Evolutionary conservation across 2,888 invertebrate genomes (phyloP).

Genomic region (Osedax fenrisi): DNA sequence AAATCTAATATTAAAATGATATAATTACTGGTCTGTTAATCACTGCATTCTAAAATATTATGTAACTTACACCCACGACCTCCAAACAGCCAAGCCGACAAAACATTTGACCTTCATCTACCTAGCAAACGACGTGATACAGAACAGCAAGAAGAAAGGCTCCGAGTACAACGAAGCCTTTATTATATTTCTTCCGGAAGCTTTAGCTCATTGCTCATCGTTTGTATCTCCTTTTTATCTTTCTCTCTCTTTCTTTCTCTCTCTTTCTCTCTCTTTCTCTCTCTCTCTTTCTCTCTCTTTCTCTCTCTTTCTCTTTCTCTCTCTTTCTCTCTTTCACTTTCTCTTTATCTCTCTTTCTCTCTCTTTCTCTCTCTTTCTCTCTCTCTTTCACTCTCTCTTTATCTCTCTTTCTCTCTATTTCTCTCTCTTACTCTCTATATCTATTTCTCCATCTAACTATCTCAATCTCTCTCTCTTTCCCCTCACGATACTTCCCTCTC

Average conservation of each 20-base stretch:
- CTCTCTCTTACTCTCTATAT: no score
- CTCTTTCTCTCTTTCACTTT: no score
- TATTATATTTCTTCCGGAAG: slow-evolving; percentile 65
- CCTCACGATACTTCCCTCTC: neutral
- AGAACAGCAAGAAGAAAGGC: slow-evolving; percentile 92
- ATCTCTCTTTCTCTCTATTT: no score
- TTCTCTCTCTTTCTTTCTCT: neutral
- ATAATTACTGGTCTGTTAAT: no score
- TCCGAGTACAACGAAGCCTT: slow-evolving; percentile 77
- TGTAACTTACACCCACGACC: no score
- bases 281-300: neutral
- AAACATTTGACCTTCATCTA: slow-evolving; percentile 88
- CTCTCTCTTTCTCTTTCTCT: neutral
- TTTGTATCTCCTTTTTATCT: neutral
- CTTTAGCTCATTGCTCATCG: slow-evolving; percentile 42
- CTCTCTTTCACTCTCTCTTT: no score
- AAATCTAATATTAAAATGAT: no score
- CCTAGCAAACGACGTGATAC: slow-evolving; percentile 95
- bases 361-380: no score
- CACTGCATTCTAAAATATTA: no score
- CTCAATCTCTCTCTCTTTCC: neutral
- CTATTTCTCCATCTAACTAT: neutral
- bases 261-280: neutral
- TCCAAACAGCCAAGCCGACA: slow-evolving; percentile 68
- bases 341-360: no score